These are phyloP conservation scores for Pseudopleuronectes americanus DNA, from an alignment of 2,797 vertebrate species.

Conservation along the genomic window DNA sequence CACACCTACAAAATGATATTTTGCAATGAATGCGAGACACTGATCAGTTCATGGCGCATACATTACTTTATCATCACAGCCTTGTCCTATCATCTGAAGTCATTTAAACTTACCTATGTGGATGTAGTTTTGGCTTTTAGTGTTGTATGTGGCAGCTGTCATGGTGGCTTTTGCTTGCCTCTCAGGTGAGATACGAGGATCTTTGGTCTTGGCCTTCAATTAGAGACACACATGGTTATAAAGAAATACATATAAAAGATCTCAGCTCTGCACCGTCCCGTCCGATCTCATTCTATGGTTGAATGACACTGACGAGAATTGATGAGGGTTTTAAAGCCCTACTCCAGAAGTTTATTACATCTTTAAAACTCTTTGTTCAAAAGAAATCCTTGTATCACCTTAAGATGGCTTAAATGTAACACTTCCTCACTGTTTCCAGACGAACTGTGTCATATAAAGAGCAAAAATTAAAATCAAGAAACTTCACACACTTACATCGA, in stretches of 20 bases:
- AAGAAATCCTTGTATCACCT: too few relatives aligned
- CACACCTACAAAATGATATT: constrained; percentile 49
- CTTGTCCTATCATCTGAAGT: neutral
- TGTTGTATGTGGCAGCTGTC: constrained; percentile 73
- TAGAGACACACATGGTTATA: neutral
- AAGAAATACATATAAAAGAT: neutral
- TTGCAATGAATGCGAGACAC: neutral
- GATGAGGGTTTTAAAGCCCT: too few relatives aligned
- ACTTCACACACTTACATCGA: constrained; percentile 62
- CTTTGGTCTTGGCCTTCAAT: constrained; percentile 78
- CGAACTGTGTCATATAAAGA: neutral
- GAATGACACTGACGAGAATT: too few relatives aligned
- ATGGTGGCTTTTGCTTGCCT: constrained; percentile 82
- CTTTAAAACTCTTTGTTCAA: too few relatives aligned
- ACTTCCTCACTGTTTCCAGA: too few relatives aligned
- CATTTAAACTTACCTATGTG: constrained; percentile 75
- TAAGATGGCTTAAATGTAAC: too few relatives aligned
- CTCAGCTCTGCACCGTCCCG: neutral
- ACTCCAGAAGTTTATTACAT: too few relatives aligned
- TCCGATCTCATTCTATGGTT: neutral
- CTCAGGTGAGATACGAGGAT: rapidly evolving
- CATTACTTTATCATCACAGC: neutral
- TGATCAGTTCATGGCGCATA: neutral
- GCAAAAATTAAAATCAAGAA: neutral
- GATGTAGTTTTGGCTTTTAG: constrained; percentile 79